Evolutionary conservation across 2,888 invertebrate genomes (phyloP), one percentile per base, ranked within the genome.

Genomic region (Agelastica alni): DNA sequence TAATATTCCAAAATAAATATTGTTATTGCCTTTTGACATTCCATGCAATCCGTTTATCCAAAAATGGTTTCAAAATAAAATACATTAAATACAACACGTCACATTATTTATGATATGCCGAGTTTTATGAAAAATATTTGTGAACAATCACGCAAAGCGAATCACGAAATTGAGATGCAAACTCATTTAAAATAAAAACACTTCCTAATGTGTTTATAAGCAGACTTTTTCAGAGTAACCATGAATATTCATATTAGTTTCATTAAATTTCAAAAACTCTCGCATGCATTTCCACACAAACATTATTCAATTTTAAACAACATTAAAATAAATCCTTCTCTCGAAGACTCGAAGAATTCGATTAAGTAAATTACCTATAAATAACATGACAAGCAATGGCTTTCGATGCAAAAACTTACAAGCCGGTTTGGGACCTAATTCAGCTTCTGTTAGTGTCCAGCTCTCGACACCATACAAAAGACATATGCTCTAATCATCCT

Each of bases 81-180:
- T 44, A 44, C 17, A 36, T 44, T 43, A 28, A 47, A n/a, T n/a
- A 47, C 47, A 36, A 44, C 37, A 51, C 51, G 44, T 51, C 51
- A 51, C 43, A 22, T 43, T 41, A 43, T 51, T 42, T 43, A 43
- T 37, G 51, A 51, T 51, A 51, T 44, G 17, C 36, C 44, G 36
- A 36, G 28, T 28, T 46, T 46, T 36, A 13, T 34, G 49, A 30
- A 37, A 36, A 51, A 51, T 44, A 44, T 43, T 51, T 44, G 51
- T 28, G 36, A 43, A 51, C 44, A 32, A 36, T 51, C 51, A 51
- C 51, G 51, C 36, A 30, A 44, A 42, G 17, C 30, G 3, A 20
- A 51, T 51, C 44, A 51, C 51, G 51, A 14, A 44, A 36, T 28
- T 18, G 9, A 44, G 34, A 4, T n/a, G n/a, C 20, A 36, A 12